A percentile compares a stretch with the other conserved stretches of the same genome.
Evolutionary conservation across 2,888 invertebrate species (phyloP).

Genomic region (Sinhomidia bicolor): DNA sequence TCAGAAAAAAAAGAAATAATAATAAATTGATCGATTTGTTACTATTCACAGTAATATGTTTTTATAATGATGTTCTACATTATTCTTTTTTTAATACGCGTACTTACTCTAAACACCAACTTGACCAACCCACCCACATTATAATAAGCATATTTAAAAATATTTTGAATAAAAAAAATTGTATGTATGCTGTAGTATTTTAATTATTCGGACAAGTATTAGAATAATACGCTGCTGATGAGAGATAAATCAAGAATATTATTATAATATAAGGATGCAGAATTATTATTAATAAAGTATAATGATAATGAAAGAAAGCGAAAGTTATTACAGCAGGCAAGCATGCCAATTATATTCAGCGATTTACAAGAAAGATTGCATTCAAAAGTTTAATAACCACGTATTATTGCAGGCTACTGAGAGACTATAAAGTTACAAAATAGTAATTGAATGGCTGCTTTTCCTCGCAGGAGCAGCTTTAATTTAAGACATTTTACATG

Average conservation of each 20-base stretch:
- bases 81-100: too few relatives aligned
- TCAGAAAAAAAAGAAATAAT: neutral
- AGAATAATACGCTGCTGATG: neutral
- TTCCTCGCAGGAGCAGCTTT: neutral
- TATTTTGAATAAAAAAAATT: neutral
- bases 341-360: neutral
- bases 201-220: neutral
- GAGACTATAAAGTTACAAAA: neutral
- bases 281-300: slow-evolving; percentile 19
- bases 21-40: slow-evolving; percentile 26
- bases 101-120: neutral
- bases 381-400: neutral
- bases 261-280: neutral
- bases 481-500: neutral
- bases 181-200: neutral
- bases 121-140: slow-evolving; percentile 29
- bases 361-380: slow-evolving; percentile 23
- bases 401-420: neutral
- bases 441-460: neutral
- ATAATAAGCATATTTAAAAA: neutral
- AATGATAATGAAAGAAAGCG: slow-evolving; percentile 35
- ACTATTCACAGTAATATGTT: neutral
- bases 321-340: neutral
- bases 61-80: slow-evolving; percentile 6
- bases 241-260: neutral